Percentiles rank a stretch among this genome's conserved stretches.
Evolutionary conservation across 2,113 vertebrate species (phyloP).

Genomic region (Oreochromis niloticus): DNA sequence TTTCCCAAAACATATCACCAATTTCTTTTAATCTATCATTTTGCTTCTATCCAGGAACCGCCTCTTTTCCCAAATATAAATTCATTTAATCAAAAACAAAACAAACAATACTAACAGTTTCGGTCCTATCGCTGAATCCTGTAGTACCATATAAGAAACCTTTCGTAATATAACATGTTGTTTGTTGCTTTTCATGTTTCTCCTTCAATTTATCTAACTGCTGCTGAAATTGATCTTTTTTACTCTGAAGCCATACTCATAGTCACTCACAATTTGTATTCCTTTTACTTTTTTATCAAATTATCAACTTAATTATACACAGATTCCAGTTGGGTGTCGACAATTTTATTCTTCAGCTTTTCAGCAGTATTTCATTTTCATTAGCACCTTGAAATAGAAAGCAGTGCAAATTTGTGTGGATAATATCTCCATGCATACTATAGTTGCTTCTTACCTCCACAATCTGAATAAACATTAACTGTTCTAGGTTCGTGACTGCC

Average conservation of each 20-base stretch:
- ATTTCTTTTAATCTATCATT: background rate
- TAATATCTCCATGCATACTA: background rate
- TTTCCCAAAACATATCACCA: background rate
- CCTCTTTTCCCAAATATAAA: background rate
- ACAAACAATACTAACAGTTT: background rate
- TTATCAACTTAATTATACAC: background rate
- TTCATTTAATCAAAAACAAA: background rate
- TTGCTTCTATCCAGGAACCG: background rate
- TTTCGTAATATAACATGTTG: background rate
- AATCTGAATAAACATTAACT: background rate
- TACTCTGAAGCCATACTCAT: background rate
- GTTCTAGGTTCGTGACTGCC: constrained; percentile 69
- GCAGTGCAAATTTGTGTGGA: background rate
- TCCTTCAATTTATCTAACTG: background rate
- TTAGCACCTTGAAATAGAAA: background rate
- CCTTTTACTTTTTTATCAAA: background rate
- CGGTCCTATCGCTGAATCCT: background rate
- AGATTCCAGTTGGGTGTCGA: background rate
- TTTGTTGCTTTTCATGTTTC: background rate
- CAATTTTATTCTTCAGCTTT: background rate
- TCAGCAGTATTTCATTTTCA: background rate
- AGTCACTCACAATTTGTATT: background rate
- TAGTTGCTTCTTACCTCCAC: background rate
- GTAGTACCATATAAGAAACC: background rate
- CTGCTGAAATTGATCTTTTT: background rate